Base-by-base conservation (phyloP, 2,888 invertebrate species). In the Cactoblastis cactorum region DNA sequence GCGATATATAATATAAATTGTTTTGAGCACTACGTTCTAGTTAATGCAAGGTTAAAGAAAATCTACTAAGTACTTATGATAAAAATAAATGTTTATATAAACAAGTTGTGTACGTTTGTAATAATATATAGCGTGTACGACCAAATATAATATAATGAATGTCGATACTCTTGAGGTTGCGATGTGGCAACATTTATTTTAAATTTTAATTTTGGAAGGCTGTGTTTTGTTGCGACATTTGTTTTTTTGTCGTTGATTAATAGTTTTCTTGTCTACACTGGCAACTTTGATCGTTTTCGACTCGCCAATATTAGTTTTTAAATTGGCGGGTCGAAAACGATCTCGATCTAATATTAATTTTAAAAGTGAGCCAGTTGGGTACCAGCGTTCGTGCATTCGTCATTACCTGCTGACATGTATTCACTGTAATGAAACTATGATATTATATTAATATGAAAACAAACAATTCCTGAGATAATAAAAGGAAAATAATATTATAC, bases 391-490 rank as follows among this genome's bases (percentile, higher is more conserved):
- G 79, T 74, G 79, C 77, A 76, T 72, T 69, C 79, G 80, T 82
- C 83, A 80, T 80, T 80, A 80, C 80, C 84, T 72, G 82, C 83
- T 82, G 79, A 76, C 75, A 74, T 79, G 77, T 81, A 81, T 75
- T 75, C 81, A 80, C 77, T 86, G 81, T 83, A 80, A 81, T 78
- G 71, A 80, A 77, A 81, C 78, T 83, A 84, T 82, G 77, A 83
- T 83, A 83, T 80, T 83, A 83, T 82, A 80, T 83, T 81, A 80
- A 74, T 81, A 83, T 80, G 79, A 82, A 81, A 83, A 84, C 75
- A 78, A 79, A 78, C 80, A 80, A 83, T 84, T 85, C 84, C 85
- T 85, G 82, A 82, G 73, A 84, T 80, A 86, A 85, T 83, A 83
- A 86, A 86, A 80, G 74, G 77, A 78, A 73, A 67, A 81, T 77